Conservation (phyloP, 1,140 invertebrate species). For the Pseudomyrmex dendroicus region DNA sequence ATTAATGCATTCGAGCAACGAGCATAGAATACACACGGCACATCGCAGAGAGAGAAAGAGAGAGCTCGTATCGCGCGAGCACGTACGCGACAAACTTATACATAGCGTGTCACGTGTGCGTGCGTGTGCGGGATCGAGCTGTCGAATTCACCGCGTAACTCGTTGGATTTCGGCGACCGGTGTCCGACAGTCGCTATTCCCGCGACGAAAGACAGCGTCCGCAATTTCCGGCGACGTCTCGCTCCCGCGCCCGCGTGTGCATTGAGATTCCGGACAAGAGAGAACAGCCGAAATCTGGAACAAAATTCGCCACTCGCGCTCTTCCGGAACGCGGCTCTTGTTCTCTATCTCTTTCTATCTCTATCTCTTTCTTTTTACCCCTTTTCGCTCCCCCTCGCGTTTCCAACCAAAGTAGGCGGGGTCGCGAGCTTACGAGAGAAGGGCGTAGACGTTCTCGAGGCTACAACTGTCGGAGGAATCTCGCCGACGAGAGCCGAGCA, state of each 20-base stretch:
- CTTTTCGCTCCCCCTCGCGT: constrained; percentile 3
- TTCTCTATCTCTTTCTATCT: neutral
- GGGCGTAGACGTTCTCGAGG: constrained; percentile 66
- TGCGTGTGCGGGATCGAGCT: constrained; percentile 18
- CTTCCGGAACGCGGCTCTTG: neutral
- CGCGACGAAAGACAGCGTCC: constrained; percentile 34
- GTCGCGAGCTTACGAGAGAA: constrained; percentile 64
- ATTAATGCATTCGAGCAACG: constrained; percentile 63
- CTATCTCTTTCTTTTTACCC: neutral
- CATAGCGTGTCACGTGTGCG: neutral
- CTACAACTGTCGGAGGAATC: constrained; percentile 64
- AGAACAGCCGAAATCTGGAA: constrained; percentile 46
- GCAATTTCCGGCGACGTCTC: constrained; percentile 71
- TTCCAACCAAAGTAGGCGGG: constrained; percentile 4
- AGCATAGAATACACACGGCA: constrained; percentile 6
- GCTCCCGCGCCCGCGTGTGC: constrained; percentile 36
- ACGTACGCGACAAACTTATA: neutral
- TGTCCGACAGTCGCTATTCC: constrained; percentile 6
- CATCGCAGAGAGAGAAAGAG: neutral
- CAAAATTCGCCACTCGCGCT: constrained; percentile 47
- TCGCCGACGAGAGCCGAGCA: constrained; percentile 43
- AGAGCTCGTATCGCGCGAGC: neutral
- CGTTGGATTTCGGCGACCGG: constrained; percentile 23
- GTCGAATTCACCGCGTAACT: constrained; percentile 66
- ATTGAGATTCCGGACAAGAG: constrained; percentile 43